These are phyloP conservation scores for Cydia fagiglandana DNA, from an alignment of 1,140 invertebrate species.

Conservation along the genomic window DNA sequence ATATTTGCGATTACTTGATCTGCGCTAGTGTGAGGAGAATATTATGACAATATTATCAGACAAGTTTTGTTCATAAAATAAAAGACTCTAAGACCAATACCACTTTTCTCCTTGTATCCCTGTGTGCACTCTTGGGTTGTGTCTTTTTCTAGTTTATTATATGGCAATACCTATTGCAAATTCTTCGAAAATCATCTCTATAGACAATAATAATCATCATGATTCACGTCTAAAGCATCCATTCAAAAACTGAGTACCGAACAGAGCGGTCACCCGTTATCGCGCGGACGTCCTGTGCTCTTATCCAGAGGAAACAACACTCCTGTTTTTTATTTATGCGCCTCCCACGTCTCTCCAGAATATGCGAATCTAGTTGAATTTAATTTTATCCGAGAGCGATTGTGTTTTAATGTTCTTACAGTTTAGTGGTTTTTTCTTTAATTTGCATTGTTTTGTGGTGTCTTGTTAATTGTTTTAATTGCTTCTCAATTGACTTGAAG, in stretches of 20 bases:
- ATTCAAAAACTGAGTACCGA: neutral
- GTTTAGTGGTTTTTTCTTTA: neutral
- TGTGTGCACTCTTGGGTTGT: too few species aligned
- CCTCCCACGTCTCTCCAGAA: constrained; percentile 50
- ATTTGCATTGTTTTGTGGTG: constrained; percentile 1
- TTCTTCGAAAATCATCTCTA: too few species aligned
- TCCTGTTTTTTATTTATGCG: constrained; percentile 71
- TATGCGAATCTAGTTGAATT: constrained; percentile 52
- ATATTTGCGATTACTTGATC: constrained; percentile 16
- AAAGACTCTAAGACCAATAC: too few species aligned
- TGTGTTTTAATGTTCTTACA: constrained; percentile 37
- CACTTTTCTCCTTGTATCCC: too few species aligned
- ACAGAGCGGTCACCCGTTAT: constrained; percentile 60
- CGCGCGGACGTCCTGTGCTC: constrained; percentile 65
- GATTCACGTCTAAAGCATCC: neutral
- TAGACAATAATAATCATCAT: neutral
- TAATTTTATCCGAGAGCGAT: constrained; percentile 45
- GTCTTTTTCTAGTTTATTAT: too few species aligned
- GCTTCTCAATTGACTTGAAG: neutral
- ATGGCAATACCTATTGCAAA: too few species aligned
- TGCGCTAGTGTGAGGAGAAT: neutral
- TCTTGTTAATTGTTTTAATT: neutral
- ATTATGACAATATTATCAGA: neutral
- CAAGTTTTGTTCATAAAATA: neutral
- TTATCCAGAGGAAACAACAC: constrained; percentile 61